These are phyloP conservation scores for Orthonychiurus folsomi DNA, from an alignment of 2,888 invertebrate species.

Conservation along the genomic window DNA sequence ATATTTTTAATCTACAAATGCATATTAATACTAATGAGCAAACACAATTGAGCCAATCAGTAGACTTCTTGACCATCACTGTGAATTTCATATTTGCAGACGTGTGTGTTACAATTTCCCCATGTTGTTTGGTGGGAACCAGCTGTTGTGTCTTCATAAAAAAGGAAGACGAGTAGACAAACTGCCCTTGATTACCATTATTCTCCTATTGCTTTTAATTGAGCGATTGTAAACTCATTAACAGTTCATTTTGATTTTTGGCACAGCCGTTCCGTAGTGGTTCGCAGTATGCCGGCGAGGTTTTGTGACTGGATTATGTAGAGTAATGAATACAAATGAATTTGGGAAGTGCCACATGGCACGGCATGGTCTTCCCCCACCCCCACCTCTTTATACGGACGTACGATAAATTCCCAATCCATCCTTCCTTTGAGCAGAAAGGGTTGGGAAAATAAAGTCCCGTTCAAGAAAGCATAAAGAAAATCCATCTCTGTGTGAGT, in stretches of 20 bases:
- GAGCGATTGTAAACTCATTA: neutral
- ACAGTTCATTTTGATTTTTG: neutral
- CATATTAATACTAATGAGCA: too few species aligned
- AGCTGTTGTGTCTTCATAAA: too few species aligned
- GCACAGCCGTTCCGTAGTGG: neutral
- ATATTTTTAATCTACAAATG: too few species aligned
- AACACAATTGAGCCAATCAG: too few species aligned
- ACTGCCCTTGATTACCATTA: neutral
- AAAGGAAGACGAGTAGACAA: too few species aligned
- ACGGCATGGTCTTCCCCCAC: neutral
- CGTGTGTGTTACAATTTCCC: too few species aligned
- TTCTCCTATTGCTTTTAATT: neutral
- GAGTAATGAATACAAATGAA: neutral
- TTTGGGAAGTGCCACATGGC: neutral
- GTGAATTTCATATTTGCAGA: too few species aligned
- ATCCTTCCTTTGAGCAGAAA: neutral
- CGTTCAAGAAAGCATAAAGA: neutral
- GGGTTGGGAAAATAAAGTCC: neutral
- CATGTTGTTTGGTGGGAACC: too few species aligned
- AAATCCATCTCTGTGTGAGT: neutral
- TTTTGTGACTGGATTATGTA: neutral
- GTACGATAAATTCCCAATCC: neutral
- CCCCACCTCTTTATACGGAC: neutral
- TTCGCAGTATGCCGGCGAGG: neutral
- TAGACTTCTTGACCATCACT: too few species aligned